These are phyloP conservation scores for Dissostichus mawsoni DNA, from an alignment of 2,113 vertebrate genomes.

Conservation along the genomic window DNA sequence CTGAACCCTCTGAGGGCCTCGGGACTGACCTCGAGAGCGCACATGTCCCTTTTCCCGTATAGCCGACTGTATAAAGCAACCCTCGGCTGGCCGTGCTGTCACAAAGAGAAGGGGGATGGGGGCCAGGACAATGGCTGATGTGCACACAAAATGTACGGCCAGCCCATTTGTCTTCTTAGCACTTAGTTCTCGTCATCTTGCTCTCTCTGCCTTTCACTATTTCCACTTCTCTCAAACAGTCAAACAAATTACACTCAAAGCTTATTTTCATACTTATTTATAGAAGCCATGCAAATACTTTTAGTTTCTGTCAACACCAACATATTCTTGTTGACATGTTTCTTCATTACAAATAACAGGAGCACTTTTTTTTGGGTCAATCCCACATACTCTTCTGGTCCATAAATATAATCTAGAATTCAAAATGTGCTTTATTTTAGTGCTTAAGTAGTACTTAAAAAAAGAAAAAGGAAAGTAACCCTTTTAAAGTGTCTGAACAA, in stretches of 20 bases:
- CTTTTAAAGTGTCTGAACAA: too few relatives aligned
- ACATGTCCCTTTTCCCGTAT: slow-evolving; percentile 61
- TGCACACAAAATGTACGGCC: slow-evolving; percentile 50
- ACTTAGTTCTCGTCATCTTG: slow-evolving; percentile 14
- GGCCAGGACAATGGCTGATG: slow-evolving; percentile 58
- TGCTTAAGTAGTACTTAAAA: too few relatives aligned
- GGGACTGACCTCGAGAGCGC: slow-evolving; percentile 37
- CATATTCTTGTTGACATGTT: neutral
- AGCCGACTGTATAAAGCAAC: slow-evolving; percentile 22
- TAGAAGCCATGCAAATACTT: neutral
- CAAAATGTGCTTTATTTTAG: neutral
- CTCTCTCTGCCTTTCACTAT: neutral
- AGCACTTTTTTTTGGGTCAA: neutral
- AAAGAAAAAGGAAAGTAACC: too few relatives aligned
- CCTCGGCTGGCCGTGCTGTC: neutral
- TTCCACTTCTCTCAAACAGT: slow-evolving; percentile 16
- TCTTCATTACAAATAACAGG: neutral
- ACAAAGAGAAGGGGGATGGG: slow-evolving; percentile 42
- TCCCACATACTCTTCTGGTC: too few relatives aligned
- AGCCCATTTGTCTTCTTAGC: slow-evolving; percentile 61
- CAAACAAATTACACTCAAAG: neutral
- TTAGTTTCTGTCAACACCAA: too few relatives aligned
- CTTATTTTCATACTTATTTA: neutral
- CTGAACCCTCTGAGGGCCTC: slow-evolving; percentile 29
- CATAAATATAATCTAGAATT: neutral